Conservation (phyloP, 1,140 invertebrate species). For the Apis laboriosa region DNA sequence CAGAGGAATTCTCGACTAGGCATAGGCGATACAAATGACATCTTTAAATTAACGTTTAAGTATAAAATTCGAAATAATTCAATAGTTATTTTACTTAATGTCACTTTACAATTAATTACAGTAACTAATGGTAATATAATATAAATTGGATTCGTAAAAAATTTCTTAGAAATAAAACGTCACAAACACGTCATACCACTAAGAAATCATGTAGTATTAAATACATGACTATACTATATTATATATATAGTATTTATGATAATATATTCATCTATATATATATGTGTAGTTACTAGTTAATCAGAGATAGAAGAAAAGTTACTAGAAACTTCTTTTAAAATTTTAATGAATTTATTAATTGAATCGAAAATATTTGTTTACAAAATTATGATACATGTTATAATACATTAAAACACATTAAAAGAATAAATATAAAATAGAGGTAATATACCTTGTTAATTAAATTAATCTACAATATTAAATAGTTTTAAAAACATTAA, state of each 20-base stretch:
- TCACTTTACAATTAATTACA: background rate
- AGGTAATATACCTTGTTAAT: background rate
- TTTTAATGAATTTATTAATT: background rate
- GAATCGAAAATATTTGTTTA: background rate
- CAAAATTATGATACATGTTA: background rate
- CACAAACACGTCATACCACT: constrained; percentile 2
- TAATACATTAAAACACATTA: background rate
- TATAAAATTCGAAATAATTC: background rate
- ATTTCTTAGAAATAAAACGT: constrained; percentile 3
- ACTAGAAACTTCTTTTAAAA: background rate
- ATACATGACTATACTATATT: background rate
- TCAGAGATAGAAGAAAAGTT: background rate
- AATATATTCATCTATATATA: too few species aligned
- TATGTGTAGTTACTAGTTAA: background rate
- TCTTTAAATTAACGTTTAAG: constrained; percentile 48
- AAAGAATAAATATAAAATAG: background rate
- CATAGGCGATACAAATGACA: constrained; percentile 84
- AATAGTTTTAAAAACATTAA: background rate
- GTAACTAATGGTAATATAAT: background rate
- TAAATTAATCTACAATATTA: background rate
- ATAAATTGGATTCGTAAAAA: background rate
- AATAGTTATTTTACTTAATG: background rate
- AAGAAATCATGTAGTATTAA: background rate
- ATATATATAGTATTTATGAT: background rate
- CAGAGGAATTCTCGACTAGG: constrained; percentile 89